Base-by-base conservation (phyloP, 2,888 invertebrate species). In the Sinotaia quadrata region DNA sequence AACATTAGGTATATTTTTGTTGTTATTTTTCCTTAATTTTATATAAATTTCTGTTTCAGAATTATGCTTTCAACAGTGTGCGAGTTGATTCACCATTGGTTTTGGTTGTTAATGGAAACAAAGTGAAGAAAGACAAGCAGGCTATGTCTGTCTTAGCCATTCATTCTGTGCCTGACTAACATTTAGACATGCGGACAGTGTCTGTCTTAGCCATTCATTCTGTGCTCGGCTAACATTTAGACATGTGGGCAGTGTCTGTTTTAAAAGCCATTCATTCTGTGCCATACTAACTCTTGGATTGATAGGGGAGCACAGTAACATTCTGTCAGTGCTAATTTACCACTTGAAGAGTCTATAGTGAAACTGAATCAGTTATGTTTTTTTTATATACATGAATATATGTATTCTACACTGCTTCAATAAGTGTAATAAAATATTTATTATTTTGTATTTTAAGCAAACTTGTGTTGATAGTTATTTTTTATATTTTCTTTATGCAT, bases 31-130 rank as follows among this genome's bases (percentile, higher is more conserved):
- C n/a, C n/a, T n/a, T n/a, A n/a, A n/a, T n/a, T n/a, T n/a, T n/a
- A n/a, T n/a, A n/a, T n/a, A n/a, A n/a, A n/a, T 56, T 62, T 69
- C 31, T 67, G 57, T 72, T 91, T 31, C 91, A 95, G 95, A 90
- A 89, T 75, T 93, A 92, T 85, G 90, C 92, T 75, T 94, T 93
- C 88, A 91, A 91, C 78, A 92, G 93, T 61, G 91, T 95, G 69
- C 91, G 95, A 67, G 92, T 95, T n/a, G 93, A 94, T 88, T 93
- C 92, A 72, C 95, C 95, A 0, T 87, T 93, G 75, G 89, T 91
- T 37, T 87, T 95, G 79, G 91, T 94, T 15, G 92, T 95, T 52
- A 95, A 95, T 85, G 93, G 94, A 0, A 92, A 92, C 82, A 92
- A 93, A 78, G 73, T 84, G 41, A 83, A 82, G 4, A 65, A 77